Conservation (phyloP, 1,140 invertebrate species). For the Camponotus vicinus region DNA sequence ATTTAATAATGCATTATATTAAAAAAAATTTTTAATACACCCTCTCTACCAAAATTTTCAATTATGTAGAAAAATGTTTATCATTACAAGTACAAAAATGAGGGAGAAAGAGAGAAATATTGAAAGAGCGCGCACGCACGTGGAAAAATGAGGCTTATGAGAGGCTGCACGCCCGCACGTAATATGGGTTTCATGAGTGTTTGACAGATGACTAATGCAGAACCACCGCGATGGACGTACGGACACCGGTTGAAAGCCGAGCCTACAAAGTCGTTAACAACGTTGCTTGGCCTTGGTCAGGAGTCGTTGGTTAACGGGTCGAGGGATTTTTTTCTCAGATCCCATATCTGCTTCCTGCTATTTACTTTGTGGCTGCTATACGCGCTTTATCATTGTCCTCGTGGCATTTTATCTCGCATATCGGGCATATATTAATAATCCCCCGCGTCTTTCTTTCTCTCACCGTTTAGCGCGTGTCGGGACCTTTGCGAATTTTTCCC, state of each 20-base stretch:
- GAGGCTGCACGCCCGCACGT: slow-evolving; percentile 62
- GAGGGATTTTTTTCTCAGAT: slow-evolving; percentile 65
- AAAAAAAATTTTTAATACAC: background rate
- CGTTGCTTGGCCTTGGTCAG: slow-evolving; percentile 72
- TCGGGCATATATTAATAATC: slow-evolving; percentile 57
- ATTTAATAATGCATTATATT: no score
- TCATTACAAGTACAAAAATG: slow-evolving; percentile 1
- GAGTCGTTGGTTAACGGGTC: slow-evolving; percentile 72
- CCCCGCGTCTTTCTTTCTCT: slow-evolving; percentile 33
- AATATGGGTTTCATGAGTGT: slow-evolving; percentile 73
- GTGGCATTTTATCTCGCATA: slow-evolving; percentile 61
- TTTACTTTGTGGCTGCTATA: slow-evolving; percentile 65
- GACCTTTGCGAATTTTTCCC: slow-evolving; percentile 33
- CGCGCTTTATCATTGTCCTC: slow-evolving; percentile 69
- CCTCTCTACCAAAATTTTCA: background rate
- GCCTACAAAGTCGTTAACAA: slow-evolving; percentile 71
- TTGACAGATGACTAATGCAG: slow-evolving; percentile 75
- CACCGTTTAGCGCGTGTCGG: slow-evolving; percentile 30
- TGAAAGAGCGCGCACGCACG: background rate
- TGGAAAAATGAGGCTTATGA: background rate
- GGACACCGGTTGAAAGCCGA: slow-evolving; percentile 55
- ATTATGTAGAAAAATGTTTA: slow-evolving; percentile 7
- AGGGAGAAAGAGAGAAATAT: background rate
- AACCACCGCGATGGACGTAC: slow-evolving; percentile 40
- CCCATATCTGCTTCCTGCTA: slow-evolving; percentile 72